Conservation (phyloP, 2,888 invertebrate genomes). For the Eupithecia dodoneata region DNA sequence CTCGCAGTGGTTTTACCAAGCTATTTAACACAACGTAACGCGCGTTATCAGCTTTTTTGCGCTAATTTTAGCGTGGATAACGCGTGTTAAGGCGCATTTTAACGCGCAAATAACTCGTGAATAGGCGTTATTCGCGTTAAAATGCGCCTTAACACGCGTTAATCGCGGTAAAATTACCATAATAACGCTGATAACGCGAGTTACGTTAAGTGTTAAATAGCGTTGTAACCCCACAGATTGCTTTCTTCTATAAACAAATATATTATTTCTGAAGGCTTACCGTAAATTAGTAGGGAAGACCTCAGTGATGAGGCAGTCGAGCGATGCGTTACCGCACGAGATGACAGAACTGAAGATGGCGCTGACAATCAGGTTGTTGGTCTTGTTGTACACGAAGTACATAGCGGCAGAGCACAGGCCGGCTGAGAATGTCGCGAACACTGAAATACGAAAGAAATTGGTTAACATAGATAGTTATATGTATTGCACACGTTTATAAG, state of each 20-base stretch:
- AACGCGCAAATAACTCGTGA: no score
- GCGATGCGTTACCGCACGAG: slow-evolving; percentile 94
- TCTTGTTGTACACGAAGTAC: slow-evolving; percentile 93
- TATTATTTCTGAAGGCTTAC: slow-evolving; percentile 67
- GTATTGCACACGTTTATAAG: no score
- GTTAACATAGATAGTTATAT: background rate
- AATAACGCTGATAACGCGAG: no score
- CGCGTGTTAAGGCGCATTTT: no score
- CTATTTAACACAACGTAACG: no score
- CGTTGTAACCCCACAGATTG: background rate
- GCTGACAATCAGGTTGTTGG: slow-evolving; percentile 92
- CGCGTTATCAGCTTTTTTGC: no score
- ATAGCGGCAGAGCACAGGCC: slow-evolving; percentile 93
- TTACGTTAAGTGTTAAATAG: no score
- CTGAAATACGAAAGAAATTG: slow-evolving; percentile 70
- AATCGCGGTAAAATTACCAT: no score
- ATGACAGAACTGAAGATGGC: slow-evolving; percentile 94
- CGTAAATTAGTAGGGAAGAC: slow-evolving; percentile 96
- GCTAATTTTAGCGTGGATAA: no score
- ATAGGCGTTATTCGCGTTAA: no score
- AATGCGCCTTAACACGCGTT: no score
- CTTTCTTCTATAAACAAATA: background rate
- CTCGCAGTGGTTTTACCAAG: background rate
- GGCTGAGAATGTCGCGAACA: slow-evolving; percentile 93
- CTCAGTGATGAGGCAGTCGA: slow-evolving; percentile 96